Evolutionary conservation across 1,140 invertebrate genomes (phyloP).

Genomic region (Trichomalopsis sarcophagae): DNA sequence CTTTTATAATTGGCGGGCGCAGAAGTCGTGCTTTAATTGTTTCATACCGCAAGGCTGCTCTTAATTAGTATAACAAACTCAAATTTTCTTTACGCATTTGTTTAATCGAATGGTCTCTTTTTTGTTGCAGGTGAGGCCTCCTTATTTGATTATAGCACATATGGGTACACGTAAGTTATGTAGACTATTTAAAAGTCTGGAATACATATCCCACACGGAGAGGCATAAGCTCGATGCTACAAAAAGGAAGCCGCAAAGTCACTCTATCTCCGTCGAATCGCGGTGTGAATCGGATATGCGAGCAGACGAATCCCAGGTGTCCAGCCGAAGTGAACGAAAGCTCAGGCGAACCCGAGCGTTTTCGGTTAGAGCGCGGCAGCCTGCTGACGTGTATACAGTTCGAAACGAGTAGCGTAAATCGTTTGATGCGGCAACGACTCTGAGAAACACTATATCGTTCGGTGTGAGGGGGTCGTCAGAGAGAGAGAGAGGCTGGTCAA

Average conservation of each 20-base stretch:
- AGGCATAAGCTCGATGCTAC: too few relatives aligned
- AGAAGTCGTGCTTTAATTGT: neutral
- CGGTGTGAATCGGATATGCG: neutral
- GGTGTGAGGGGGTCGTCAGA: neutral
- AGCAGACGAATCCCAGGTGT: neutral
- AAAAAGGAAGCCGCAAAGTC: neutral
- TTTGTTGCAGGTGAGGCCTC: neutral
- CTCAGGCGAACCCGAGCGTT: neutral
- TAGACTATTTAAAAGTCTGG: too few relatives aligned
- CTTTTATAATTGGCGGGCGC: neutral
- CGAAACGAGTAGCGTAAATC: slow-evolving; percentile 7
- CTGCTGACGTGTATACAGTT: neutral
- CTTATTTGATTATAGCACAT: neutral
- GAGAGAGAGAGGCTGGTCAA: slow-evolving; percentile 49
- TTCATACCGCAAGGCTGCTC: neutral
- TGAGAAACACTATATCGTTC: neutral
- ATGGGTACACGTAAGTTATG: too few relatives aligned
- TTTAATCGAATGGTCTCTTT: neutral
- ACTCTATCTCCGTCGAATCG: neutral
- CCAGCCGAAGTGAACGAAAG: neutral
- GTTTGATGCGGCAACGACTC: slow-evolving; percentile 23
- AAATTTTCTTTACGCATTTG: neutral
- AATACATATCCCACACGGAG: too few relatives aligned
- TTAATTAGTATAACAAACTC: neutral
- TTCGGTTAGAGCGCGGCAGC: neutral